Evolutionary conservation across 2,888 invertebrate genomes (phyloP).

Genomic region (Parasteatoda lunata): DNA sequence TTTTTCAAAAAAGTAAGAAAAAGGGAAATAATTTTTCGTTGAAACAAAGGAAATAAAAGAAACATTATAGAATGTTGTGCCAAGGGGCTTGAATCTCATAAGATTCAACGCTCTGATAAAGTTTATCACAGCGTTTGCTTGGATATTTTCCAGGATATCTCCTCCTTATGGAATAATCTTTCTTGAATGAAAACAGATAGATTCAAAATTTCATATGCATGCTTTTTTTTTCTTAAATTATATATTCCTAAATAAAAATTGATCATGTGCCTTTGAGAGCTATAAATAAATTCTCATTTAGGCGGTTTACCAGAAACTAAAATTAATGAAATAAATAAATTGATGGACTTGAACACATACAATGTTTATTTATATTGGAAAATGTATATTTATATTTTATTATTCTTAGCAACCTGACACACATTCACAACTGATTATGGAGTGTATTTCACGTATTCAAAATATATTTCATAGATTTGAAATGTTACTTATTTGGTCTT

Average conservation of each 20-base stretch:
- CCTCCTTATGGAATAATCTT: slow-evolving; percentile 35
- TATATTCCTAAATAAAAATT: not conserved
- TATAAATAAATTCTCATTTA: too few relatives aligned
- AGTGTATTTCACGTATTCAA: too few relatives aligned
- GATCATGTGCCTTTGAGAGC: too few relatives aligned
- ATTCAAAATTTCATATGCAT: slow-evolving; percentile 16
- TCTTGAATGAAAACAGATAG: slow-evolving; percentile 39
- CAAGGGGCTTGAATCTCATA: slow-evolving; percentile 20
- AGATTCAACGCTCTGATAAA: slow-evolving; percentile 39
- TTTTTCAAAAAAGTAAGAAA: not conserved
- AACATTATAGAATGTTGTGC: slow-evolving; percentile 60
- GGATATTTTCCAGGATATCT: slow-evolving; percentile 48
- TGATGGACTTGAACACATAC: too few relatives aligned
- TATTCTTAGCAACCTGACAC: too few relatives aligned
- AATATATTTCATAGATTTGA: too few relatives aligned
- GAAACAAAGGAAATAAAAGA: slow-evolving; percentile 32
- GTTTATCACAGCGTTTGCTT: slow-evolving; percentile 53
- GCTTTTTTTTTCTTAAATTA: not conserved
- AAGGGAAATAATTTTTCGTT: slow-evolving; percentile 21
- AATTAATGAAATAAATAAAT: too few relatives aligned
- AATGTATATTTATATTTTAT: too few relatives aligned
- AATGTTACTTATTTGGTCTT: too few relatives aligned
- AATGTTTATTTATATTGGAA: too few relatives aligned
- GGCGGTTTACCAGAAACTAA: too few relatives aligned
- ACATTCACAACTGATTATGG: too few relatives aligned